Base-by-base conservation (phyloP, 2,113 vertebrate species). In the Apodemus speciosus region DNA sequence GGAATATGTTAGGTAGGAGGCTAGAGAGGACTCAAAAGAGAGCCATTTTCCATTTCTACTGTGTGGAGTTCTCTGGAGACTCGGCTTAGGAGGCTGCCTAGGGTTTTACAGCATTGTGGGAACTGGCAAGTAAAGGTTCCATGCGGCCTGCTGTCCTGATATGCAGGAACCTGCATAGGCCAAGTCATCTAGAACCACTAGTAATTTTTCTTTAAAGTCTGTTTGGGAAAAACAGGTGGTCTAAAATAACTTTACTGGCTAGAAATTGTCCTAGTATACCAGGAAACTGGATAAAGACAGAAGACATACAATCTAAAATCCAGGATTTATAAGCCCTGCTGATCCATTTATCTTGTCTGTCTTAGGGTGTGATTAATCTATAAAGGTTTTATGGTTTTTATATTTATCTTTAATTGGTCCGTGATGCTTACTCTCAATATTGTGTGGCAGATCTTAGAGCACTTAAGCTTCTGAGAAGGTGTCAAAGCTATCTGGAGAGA, bases 181-280 rank as follows among this genome's bases (percentile, higher is more conserved):
- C 38, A 76, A 2, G 2, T 49, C 43, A 95, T 40, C 9, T 66
- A 38, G 64, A 43, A 60, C 5, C 5, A 64, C n/a, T 27, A 60
- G 35, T 9, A 64, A 6, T 23, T 43, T 27, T 53, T 85, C 25
- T 58, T 91, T 88, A 27, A 56, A 13, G 83, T 21, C 23, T 14
- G 49, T 25, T 43, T 58, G 15, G 1, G 4, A 2, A 2, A 93
- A 93, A 94, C 38, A 13, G 27, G 1, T 6, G 14, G 23, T 18
- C 62, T 85, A n/a, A 38, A 81, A 72, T 32, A 62, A 88, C 66
- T 95, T 79, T 23, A 43, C 21, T 25, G 96, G 43, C 80, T 77
- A 92, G 18, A 77, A 88, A 43, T 68, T 85, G 13, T 20, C 51
- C 6, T 2, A 16, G 1, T 38, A n/a, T 40, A 89, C 76, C 18